Evolutionary conservation across 2,888 invertebrate species (phyloP).

Genomic region (Penaeus monodon): DNA sequence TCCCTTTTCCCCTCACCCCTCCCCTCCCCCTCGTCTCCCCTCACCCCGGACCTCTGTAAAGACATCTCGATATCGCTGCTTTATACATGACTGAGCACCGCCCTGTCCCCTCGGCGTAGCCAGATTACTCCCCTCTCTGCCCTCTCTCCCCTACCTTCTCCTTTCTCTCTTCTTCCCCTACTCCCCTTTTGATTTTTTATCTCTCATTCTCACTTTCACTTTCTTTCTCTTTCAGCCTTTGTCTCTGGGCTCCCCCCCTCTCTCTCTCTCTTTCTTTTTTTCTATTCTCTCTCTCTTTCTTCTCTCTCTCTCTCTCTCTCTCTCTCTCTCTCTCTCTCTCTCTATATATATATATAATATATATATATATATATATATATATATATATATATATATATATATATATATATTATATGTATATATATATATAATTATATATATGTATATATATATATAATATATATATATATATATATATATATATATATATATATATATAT

Average conservation of each 20-base stretch:
- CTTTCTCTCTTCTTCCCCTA: not conserved
- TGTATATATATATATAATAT: no score
- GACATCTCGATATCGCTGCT: slow-evolving; percentile 32
- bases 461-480: no score
- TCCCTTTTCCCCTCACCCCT: no score
- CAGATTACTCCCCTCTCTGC: slow-evolving; percentile 24
- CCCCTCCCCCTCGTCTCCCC: not conserved
- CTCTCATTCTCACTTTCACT: slow-evolving; percentile 5
- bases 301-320: not conserved
- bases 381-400: no score
- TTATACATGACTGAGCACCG: slow-evolving; percentile 47
- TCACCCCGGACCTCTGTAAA: slow-evolving; percentile 1
- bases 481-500: no score
- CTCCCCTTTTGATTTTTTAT: not conserved
- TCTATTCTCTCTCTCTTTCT: not conserved
- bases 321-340: not conserved
- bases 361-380: no score
- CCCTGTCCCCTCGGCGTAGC: slow-evolving; percentile 13
- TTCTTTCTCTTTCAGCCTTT: not conserved
- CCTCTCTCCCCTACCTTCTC: not conserved
- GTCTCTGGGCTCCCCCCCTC: not conserved
- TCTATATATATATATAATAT: no score
- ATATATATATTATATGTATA: no score
- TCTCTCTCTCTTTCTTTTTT: not conserved
- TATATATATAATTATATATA: no score